These are phyloP conservation scores for Melanotaenia duboulayi DNA, from an alignment of 2,113 vertebrate genomes.

Conservation along the genomic window DNA sequence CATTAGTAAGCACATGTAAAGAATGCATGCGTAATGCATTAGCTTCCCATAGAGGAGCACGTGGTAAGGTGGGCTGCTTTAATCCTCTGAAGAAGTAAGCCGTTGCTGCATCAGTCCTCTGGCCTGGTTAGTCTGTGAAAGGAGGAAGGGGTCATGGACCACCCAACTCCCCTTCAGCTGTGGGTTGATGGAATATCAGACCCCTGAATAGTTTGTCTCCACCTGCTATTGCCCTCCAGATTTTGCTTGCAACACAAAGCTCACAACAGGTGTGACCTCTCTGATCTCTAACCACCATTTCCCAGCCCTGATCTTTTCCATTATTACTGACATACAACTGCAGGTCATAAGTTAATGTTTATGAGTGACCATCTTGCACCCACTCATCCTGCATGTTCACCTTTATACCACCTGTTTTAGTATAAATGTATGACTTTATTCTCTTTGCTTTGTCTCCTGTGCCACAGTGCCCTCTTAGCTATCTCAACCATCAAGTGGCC, in stretches of 20 bases:
- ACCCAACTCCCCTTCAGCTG: constrained; percentile 65
- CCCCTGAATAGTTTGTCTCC: constrained; percentile 38
- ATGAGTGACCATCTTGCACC: background rate
- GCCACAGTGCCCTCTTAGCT: constrained; percentile 14
- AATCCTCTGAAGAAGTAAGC: constrained; percentile 40
- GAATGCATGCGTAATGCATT: constrained; percentile 50
- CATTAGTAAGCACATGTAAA: constrained; percentile 15
- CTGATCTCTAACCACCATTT: constrained; percentile 6
- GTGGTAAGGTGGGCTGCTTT: constrained; percentile 45
- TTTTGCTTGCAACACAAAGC: constrained; percentile 28
- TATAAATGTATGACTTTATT: background rate
- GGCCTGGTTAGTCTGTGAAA: background rate
- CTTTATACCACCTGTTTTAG: background rate
- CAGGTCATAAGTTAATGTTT: constrained; percentile 7
- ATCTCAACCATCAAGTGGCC: background rate
- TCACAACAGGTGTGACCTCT: constrained; percentile 64
- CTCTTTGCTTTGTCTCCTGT: constrained; percentile 12
- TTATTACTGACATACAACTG: constrained; percentile 13
- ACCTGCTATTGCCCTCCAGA: constrained; percentile 53
- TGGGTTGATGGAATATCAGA: constrained; percentile 33
- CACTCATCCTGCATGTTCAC: background rate
- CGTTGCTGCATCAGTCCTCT: constrained; percentile 24
- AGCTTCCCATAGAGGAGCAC: constrained; percentile 7
- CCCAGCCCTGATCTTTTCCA: background rate
- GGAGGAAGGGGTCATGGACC: constrained; percentile 13